Evolutionary conservation across 2,888 invertebrate genomes (phyloP).

Genomic region (Adela reaumurella): DNA sequence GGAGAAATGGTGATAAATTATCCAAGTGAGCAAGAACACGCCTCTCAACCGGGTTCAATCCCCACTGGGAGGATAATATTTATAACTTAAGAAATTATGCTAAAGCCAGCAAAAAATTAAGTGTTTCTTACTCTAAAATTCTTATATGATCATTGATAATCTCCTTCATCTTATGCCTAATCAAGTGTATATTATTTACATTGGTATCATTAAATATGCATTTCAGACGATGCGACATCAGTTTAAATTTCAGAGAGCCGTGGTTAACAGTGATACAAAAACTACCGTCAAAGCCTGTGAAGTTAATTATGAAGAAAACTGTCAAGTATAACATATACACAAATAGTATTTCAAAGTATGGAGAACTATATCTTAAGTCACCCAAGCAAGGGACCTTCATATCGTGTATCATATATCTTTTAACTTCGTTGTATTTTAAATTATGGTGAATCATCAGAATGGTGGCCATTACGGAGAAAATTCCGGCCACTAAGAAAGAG

Average conservation of each 20-base stretch:
- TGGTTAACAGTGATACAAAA: background rate
- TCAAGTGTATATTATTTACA: background rate
- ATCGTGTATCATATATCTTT: background rate
- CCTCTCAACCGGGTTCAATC: no score
- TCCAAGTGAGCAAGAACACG: no score
- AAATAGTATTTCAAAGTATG: background rate
- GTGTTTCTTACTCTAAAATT: background rate
- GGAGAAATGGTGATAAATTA: no score
- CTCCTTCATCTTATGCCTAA: background rate
- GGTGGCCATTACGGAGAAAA: background rate
- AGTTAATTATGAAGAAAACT: background rate
- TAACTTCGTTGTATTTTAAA: background rate
- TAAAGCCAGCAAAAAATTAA: no score
- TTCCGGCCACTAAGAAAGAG: background rate
- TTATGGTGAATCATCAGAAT: background rate
- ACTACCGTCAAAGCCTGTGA: background rate
- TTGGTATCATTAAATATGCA: background rate
- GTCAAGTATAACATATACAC: background rate
- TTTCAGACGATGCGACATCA: background rate
- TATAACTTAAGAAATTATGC: no score
- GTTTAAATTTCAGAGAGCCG: background rate
- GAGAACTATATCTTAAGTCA: background rate
- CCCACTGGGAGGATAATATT: no score
- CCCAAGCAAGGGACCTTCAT: background rate
- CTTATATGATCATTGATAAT: background rate